phyloP scores from a whole-genome alignment of 2,113 vertebrate species.

The Dasyprocta punctata region DNA sequence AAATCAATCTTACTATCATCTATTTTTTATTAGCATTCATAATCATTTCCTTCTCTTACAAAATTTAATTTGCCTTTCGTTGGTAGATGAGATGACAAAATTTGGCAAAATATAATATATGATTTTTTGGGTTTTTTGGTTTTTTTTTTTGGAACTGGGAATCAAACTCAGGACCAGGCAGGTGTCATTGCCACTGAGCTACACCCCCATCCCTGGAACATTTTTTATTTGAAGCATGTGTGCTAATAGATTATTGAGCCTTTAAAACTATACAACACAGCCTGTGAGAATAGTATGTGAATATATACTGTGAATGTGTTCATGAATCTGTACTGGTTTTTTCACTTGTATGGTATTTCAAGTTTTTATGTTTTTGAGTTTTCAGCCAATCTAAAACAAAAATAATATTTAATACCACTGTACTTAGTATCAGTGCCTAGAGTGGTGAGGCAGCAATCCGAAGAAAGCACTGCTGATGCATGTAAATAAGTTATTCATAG shows the following conservation, averaged over 20 bases:
- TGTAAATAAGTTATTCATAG: constrained; percentile 81
- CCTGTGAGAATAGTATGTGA: constrained; percentile 55
- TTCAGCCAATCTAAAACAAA: constrained; percentile 78
- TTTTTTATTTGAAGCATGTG: constrained; percentile 62
- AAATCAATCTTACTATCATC: constrained; percentile 68
- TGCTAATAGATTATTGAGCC: constrained; percentile 26
- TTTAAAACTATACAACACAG: constrained; percentile 48
- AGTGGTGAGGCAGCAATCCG: constrained; percentile 75
- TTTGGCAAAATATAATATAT: constrained; percentile 50
- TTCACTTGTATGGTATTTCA: constrained; percentile 50
- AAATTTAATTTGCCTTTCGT: constrained; percentile 61
- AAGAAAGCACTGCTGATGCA: constrained; percentile 80
- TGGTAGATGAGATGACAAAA: constrained; percentile 68
- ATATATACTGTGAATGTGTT: not conserved
- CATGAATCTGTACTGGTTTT: constrained; percentile 59
- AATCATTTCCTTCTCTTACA: not conserved
- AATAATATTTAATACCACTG: constrained; percentile 78
- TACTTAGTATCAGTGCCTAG: constrained; percentile 73
- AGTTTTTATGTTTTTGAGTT: constrained; percentile 68
- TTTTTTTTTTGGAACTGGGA: too few relatives aligned
- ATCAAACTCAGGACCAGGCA: too few relatives aligned
- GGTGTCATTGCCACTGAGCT: too few relatives aligned
- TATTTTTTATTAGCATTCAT: constrained; percentile 65
- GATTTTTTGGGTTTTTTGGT: too few relatives aligned
- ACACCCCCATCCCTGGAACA: not conserved